phyloP scores from a whole-genome alignment of 2,888 invertebrate genomes.

The Tuta absoluta region DNA sequence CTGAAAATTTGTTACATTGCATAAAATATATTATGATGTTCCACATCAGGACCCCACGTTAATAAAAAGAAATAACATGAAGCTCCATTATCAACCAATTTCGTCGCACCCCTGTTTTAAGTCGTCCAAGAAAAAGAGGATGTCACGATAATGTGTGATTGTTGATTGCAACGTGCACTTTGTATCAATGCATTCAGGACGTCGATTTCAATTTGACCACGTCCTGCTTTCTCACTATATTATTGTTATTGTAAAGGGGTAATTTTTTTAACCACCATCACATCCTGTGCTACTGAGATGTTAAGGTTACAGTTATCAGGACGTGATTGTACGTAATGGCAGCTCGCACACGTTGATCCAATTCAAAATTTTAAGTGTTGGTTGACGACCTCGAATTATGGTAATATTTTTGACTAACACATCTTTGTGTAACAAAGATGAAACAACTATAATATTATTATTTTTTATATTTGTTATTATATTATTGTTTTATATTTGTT shows the following conservation, averaged over 20 bases:
- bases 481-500: background rate
- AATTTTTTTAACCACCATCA: conserved; percentile 44
- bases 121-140: conserved; percentile 62
- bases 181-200: conserved; percentile 70
- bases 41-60: background rate
- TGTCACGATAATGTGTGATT: conserved; percentile 64
- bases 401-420: background rate
- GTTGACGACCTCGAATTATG: background rate
- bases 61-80: conserved; percentile 22
- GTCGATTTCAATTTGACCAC: conserved; percentile 77
- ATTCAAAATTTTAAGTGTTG: conserved; percentile 30
- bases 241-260: conserved; percentile 55
- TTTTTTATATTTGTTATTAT: background rate
- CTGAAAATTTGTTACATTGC: background rate
- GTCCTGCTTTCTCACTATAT: conserved; percentile 69
- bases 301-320: conserved; percentile 17
- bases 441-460: background rate
- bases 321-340: conserved; percentile 25
- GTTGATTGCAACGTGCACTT: conserved; percentile 75
- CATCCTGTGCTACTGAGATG: conserved; percentile 23
- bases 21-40: background rate
- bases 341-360: background rate
- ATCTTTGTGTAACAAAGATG: background rate
- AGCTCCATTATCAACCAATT: conserved; percentile 18
- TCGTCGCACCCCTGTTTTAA: conserved; percentile 40